Evolutionary conservation across 2,888 invertebrate genomes (phyloP).

Genomic region (Thera britannica): DNA sequence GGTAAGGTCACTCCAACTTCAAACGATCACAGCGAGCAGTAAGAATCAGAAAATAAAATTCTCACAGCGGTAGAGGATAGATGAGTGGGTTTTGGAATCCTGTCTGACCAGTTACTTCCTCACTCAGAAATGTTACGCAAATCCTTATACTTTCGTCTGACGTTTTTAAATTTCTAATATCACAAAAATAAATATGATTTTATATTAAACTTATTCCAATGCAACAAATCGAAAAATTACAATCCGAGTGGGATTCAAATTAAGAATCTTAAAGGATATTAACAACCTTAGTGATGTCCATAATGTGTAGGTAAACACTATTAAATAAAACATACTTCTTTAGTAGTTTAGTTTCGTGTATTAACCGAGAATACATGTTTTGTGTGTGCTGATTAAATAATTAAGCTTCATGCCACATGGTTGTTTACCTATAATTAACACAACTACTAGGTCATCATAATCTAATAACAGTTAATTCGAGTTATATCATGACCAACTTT

Average conservation of each 20-base stretch:
- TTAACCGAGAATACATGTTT: not conserved
- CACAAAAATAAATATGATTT: too few species aligned
- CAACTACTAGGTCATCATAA: constrained; percentile 7
- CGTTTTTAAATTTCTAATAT: not conserved
- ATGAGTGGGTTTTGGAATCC: constrained; percentile 42
- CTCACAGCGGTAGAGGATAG: constrained; percentile 17
- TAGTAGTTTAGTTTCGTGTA: not conserved
- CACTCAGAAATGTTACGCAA: constrained; percentile 28
- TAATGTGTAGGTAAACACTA: not conserved
- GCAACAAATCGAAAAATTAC: too few species aligned
- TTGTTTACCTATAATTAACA: constrained; percentile 11
- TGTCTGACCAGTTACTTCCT: constrained; percentile 44
- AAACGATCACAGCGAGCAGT: not conserved
- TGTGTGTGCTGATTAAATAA: not conserved
- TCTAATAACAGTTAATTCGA: constrained; percentile 7
- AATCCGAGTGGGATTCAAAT: not conserved
- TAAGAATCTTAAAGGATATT: not conserved
- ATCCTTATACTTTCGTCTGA: constrained; percentile 1
- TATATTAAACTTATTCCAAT: too few species aligned
- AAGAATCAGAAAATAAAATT: constrained; percentile 21
- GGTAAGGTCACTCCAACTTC: not conserved
- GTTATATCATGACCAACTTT: constrained; percentile 21
- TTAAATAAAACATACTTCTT: not conserved
- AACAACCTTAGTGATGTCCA: not conserved
- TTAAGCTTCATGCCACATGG: not conserved